Evolutionary conservation across 2,113 vertebrate species (phyloP), one percentile per base, ranked within the genome.

Genomic region (Naja naja): DNA sequence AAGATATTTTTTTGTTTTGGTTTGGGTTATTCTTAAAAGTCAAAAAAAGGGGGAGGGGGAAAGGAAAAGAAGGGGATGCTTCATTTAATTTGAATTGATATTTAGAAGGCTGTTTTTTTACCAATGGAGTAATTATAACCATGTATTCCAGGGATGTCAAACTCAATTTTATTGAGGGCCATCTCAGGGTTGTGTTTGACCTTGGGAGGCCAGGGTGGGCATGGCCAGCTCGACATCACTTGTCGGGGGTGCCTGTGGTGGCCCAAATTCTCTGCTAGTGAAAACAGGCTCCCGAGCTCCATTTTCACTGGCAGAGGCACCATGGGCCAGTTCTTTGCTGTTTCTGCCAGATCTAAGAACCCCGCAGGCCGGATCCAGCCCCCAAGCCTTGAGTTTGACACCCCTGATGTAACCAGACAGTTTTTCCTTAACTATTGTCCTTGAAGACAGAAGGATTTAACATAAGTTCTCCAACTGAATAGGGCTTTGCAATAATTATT

Each of bases 1-100:
- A 12, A n/a, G 12, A 64, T 64, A 27, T 58, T 60, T 64, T 30
- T 30, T 30, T 11, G 58, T 12, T 6, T 39, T 74, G 90, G 53
- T 60, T 93, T 93, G 92, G 39, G 93, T 95, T 81, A 39, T 93
- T 93, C n/a, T 93, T 90, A 87, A 20, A 54, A 86, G 85, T 93
- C 87, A 30, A 54, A 27, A 93, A 85, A 39, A 5, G 4, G 14
- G n/a, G 34, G 18, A 8, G 16, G 34, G 11, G n/a, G 2, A 34
- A 5, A 30, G n/a, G 14, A n/a, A n/a, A 27, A 30, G 58, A 64
- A 64, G 27, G 60, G 25, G 9, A 60, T 43, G 1, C 54, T 0
- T 58, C 55, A 12, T n/a, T 93, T 60, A 23, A 2, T n/a, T 93
- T 69, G 27, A 2, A 91, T 11, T n/a, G 55, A 89, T 30, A 90